Percentiles rank a stretch among this genome's conserved stretches.
Evolutionary conservation across 2,888 invertebrate species (phyloP).

Genomic region (Drosophila merina): DNA sequence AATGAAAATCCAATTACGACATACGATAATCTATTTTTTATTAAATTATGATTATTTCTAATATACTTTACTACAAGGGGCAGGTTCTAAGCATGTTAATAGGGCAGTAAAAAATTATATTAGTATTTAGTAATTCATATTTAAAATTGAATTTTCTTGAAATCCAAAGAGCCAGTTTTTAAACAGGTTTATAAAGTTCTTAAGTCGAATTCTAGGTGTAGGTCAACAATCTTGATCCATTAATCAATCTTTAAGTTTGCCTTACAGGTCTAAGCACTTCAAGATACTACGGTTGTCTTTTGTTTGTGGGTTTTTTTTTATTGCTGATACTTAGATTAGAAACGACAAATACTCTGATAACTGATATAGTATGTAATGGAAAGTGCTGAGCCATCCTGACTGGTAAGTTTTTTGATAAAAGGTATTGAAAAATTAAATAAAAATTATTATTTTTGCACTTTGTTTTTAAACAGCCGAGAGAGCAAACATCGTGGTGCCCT

Average conservation of each 20-base stretch:
- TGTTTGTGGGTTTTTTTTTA: no score
- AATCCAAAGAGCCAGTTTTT: background rate
- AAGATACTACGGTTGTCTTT: no score
- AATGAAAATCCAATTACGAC: background rate
- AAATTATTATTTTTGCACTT: background rate
- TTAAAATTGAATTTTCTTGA: no score
- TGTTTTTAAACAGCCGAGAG: background rate
- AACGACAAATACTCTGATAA: background rate
- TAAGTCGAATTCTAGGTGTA: no score
- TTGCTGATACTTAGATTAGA: background rate
- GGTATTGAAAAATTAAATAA: background rate
- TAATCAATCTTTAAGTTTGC: background rate
- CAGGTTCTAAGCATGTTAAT: no score
- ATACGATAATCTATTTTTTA: no score
- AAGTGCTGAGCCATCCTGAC: background rate
- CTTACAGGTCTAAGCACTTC: background rate
- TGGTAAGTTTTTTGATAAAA: background rate
- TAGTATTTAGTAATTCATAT: no score
- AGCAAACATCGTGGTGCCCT: background rate
- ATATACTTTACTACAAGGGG: background rate
- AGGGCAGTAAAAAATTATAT: no score
- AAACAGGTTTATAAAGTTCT: background rate
- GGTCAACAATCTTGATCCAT: background rate
- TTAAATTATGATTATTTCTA: background rate
- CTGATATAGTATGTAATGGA: background rate